Percentiles rank a stretch among this genome's conserved stretches.
These are phyloP conservation scores for Zapornia atra DNA, from an alignment of 2,113 vertebrate genomes.

Conservation along the genomic window DNA sequence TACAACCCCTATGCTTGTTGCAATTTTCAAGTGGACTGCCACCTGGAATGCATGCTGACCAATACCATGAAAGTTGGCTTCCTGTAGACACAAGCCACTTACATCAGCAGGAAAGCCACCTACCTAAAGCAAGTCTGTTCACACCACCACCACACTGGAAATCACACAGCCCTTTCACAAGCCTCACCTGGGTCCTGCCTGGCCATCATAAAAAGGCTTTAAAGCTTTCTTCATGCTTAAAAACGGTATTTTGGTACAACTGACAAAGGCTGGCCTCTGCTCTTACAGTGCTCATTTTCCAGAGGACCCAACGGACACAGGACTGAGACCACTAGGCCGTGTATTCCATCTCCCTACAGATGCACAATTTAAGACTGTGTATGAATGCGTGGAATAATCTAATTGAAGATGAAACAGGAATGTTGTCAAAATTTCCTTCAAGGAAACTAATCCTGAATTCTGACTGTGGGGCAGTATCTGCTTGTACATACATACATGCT, in stretches of 20 bases:
- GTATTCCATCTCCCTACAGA: background rate
- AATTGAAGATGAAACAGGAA: background rate
- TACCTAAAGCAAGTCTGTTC: background rate
- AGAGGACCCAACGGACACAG: background rate
- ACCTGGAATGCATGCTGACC: background rate
- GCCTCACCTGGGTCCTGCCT: background rate
- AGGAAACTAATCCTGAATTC: background rate
- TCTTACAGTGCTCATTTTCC: background rate
- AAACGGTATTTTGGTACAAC: background rate
- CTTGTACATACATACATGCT: background rate
- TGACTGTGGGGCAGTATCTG: background rate
- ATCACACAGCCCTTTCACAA: background rate
- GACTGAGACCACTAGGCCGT: background rate
- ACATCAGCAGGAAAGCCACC: background rate
- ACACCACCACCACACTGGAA: background rate
- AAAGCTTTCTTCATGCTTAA: background rate
- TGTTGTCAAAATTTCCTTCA: background rate
- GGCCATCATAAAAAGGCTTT: background rate
- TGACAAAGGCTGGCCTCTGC: background rate
- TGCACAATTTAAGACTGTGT: rapidly evolving
- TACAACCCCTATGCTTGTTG: background rate
- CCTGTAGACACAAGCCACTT: background rate
- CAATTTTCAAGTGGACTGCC: background rate
- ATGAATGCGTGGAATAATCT: background rate
- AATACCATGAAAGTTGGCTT: rapidly evolving